Conservation (phyloP, 2,797 vertebrate species). For the Channa striata region DNA sequence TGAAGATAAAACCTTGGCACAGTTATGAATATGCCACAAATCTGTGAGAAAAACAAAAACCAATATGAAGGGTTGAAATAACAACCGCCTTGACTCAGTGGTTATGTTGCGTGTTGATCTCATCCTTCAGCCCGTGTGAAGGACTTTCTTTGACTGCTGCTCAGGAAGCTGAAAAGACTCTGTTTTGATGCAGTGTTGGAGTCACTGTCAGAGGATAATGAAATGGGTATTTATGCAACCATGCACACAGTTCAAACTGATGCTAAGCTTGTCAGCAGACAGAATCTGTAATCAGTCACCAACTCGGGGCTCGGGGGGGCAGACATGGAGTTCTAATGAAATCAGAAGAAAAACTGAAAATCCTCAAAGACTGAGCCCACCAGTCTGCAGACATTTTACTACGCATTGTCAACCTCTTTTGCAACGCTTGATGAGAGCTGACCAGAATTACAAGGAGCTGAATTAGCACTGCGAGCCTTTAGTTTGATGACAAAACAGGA, state of each 20-base stretch:
- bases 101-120: conserved; percentile 24
- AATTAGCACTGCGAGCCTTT: conserved; percentile 49
- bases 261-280: conserved; percentile 74
- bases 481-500: conserved; percentile 58
- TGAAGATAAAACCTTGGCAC: conserved; percentile 4
- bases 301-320: conserved; percentile 44
- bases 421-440: conserved; percentile 52
- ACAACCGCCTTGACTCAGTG: conserved; percentile 43
- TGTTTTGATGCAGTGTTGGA: conserved; percentile 53
- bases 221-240: conserved; percentile 81
- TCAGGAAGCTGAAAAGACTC: conserved; percentile 49
- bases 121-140: conserved; percentile 43
- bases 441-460: conserved; percentile 57
- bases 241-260: conserved; percentile 69
- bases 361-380: conserved; percentile 60
- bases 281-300: conserved; percentile 81
- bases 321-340: conserved; percentile 65
- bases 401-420: conserved; percentile 35
- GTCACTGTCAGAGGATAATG: conserved; percentile 71
- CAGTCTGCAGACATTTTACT: conserved; percentile 52
- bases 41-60: conserved; percentile 29
- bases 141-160: conserved; percentile 53
- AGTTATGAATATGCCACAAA: conserved; percentile 26
- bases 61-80: conserved; percentile 35
- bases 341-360: conserved; percentile 65